Conservation (phyloP, 2,797 vertebrate genomes). For the Alectoris magna region DNA sequence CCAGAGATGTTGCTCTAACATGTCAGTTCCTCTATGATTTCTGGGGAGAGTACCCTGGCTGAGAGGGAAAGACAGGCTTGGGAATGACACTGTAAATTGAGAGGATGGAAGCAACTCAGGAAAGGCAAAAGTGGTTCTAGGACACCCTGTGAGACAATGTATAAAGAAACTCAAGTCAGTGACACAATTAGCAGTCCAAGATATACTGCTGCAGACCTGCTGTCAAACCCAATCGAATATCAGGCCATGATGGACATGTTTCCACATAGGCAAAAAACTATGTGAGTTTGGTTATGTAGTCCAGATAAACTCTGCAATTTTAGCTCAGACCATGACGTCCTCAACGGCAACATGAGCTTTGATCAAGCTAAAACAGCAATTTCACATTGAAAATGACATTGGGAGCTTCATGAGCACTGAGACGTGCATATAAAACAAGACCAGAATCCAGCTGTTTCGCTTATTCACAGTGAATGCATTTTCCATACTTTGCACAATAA, state of each 20-base stretch:
- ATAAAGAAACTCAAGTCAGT: background rate
- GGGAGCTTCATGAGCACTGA: background rate
- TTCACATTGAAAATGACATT: slow-evolving; percentile 18
- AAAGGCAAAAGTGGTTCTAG: background rate
- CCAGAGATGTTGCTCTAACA: background rate
- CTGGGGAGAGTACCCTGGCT: background rate
- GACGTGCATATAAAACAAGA: slow-evolving; percentile 16
- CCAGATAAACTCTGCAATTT: background rate
- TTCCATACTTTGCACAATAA: slow-evolving; percentile 17
- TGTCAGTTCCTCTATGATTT: background rate
- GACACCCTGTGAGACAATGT: background rate
- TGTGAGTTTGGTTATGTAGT: background rate
- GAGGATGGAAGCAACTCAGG: background rate
- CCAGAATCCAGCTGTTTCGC: slow-evolving; percentile 41
- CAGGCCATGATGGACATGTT: background rate
- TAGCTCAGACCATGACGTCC: background rate
- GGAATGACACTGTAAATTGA: background rate
- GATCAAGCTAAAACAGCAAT: background rate
- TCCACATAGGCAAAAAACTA: background rate
- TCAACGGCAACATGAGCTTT: background rate
- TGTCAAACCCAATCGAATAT: background rate
- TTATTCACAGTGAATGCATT: slow-evolving; percentile 7
- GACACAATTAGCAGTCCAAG: background rate
- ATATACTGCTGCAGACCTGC: background rate
- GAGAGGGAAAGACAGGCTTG: background rate